Evolutionary conservation across 2,113 vertebrate species (phyloP).

Genomic region (Muntiacus muntjak): DNA sequence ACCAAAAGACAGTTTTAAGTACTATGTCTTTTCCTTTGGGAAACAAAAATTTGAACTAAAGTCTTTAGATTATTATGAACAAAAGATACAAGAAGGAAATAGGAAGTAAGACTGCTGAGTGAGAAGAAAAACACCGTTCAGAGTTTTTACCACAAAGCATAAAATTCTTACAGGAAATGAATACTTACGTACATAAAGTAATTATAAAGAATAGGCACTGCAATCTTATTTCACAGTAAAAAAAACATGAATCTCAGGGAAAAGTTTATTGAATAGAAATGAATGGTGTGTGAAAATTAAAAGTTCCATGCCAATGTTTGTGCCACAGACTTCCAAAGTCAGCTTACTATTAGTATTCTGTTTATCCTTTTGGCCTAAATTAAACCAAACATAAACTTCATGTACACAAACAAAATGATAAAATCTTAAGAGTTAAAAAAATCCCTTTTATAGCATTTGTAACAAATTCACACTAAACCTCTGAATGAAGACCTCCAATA

Average conservation of each 20-base stretch:
- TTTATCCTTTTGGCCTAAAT: slow-evolving; percentile 11
- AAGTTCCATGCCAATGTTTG: not conserved
- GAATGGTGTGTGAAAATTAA: not conserved
- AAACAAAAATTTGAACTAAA: slow-evolving; percentile 40
- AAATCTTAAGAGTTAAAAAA: slow-evolving; percentile 29
- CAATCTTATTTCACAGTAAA: slow-evolving; percentile 18
- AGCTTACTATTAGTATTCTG: not conserved
- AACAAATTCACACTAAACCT: not conserved
- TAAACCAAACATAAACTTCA: slow-evolving; percentile 29
- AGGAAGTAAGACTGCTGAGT: slow-evolving; percentile 56
- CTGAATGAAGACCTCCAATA: not conserved
- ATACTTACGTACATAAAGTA: not conserved
- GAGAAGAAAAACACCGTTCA: slow-evolving; percentile 55
- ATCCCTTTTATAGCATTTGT: not conserved
- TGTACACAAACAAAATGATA: slow-evolving; percentile 5
- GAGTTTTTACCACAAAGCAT: slow-evolving; percentile 48
- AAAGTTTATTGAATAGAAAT: not conserved
- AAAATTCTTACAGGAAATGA: slow-evolving; percentile 48
- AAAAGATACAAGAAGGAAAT: slow-evolving; percentile 52
- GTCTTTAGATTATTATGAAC: slow-evolving; percentile 56
- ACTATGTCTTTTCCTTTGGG: slow-evolving; percentile 14
- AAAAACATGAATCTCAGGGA: not conserved
- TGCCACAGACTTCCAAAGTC: not conserved
- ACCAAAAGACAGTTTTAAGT: slow-evolving; percentile 19
- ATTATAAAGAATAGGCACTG: not conserved